Conservation (phyloP, 2,113 vertebrate genomes). For the Toxostoma redivivum region DNA sequence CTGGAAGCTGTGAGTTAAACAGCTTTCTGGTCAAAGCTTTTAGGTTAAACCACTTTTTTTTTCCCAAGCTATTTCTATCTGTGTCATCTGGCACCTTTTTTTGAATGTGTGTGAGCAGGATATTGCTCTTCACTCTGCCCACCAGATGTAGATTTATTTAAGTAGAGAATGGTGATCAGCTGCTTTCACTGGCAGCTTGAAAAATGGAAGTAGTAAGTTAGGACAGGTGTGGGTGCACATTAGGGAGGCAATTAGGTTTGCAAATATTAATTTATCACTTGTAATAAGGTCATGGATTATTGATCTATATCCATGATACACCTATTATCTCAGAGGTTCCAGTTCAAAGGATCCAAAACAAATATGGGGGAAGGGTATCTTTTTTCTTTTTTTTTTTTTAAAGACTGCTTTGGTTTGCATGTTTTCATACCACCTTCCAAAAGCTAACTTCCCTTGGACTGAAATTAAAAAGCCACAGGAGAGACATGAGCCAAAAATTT, state of each 20-base stretch:
- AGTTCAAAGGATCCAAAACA: slow-evolving; percentile 9
- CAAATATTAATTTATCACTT: slow-evolving; percentile 68
- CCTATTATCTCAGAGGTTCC: slow-evolving; percentile 44
- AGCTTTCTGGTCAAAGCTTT: neutral
- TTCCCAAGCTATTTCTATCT: neutral
- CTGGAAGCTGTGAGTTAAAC: neutral
- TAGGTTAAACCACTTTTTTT: neutral
- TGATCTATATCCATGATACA: slow-evolving; percentile 49
- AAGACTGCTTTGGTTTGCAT: neutral
- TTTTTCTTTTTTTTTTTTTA: neutral
- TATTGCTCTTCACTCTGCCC: neutral
- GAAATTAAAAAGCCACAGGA: neutral
- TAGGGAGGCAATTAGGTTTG: slow-evolving; percentile 68
- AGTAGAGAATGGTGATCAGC: slow-evolving; percentile 1
- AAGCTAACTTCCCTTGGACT: neutral
- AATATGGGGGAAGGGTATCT: neutral
- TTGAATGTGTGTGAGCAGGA: neutral
- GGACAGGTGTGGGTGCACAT: slow-evolving; percentile 67
- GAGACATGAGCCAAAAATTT: neutral
- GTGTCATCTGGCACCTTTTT: neutral
- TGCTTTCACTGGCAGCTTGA: slow-evolving; percentile 41
- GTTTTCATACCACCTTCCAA: neutral
- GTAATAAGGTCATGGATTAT: slow-evolving; percentile 57
- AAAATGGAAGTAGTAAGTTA: slow-evolving; percentile 46
- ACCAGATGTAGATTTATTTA: neutral